phyloP scores from a whole-genome alignment of 1,140 invertebrate species.

The Bradysia coprophila region DNA sequence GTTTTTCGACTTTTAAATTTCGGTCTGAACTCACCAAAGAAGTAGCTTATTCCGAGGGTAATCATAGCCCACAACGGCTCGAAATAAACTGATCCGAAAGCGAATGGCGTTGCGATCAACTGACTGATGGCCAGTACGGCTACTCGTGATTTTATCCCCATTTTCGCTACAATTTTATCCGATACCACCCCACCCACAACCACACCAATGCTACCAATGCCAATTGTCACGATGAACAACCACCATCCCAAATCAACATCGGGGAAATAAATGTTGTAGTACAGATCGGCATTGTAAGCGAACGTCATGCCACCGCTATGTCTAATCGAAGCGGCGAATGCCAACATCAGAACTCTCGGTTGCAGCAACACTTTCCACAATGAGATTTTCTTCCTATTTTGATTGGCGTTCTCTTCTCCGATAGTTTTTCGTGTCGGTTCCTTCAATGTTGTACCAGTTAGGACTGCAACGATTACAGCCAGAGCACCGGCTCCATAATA shows the following conservation, averaged over 20 bases:
- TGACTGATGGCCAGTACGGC: slow-evolving; percentile 68
- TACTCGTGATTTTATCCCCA: slow-evolving; percentile 71
- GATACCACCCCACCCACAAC: slow-evolving; percentile 74
- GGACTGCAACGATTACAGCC: slow-evolving; percentile 48
- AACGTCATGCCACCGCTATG: slow-evolving; percentile 82
- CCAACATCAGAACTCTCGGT: slow-evolving; percentile 62
- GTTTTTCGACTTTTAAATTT: slow-evolving; percentile 3
- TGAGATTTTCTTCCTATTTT: slow-evolving; percentile 28
- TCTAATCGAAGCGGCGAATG: slow-evolving; percentile 72
- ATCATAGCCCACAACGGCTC: slow-evolving; percentile 69
- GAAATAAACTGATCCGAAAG: slow-evolving; percentile 74
- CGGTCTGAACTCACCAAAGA: slow-evolving; percentile 47
- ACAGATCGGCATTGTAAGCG: slow-evolving; percentile 77
- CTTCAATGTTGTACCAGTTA: slow-evolving; percentile 56
- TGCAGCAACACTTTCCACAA: slow-evolving; percentile 55
- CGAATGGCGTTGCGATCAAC: slow-evolving; percentile 69
- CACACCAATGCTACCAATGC: slow-evolving; percentile 54
- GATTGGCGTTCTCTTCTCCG: slow-evolving; percentile 36
- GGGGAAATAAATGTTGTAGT: slow-evolving; percentile 72
- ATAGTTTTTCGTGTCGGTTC: slow-evolving; percentile 59
- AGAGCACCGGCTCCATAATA: slow-evolving; percentile 71
- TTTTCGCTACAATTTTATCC: slow-evolving; percentile 72
- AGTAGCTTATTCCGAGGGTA: slow-evolving; percentile 64
- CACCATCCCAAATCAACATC: slow-evolving; percentile 74
- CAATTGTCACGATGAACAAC: slow-evolving; percentile 70